These are phyloP conservation scores for Equus quagga DNA, from an alignment of 2,113 vertebrate species.

Conservation along the genomic window DNA sequence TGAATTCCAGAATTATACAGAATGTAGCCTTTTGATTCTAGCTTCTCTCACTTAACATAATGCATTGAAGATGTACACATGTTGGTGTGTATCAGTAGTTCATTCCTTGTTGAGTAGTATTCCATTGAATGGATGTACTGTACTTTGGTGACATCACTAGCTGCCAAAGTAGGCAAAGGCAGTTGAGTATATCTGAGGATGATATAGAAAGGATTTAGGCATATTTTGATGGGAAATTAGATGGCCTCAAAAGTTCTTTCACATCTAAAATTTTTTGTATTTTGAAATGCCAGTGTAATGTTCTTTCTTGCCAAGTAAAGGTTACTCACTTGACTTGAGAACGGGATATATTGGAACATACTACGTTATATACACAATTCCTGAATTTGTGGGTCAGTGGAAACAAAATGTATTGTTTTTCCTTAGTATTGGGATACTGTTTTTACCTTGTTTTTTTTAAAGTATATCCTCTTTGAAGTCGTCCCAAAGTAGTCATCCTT, in stretches of 20 bases:
- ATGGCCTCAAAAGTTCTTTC: conserved; percentile 3
- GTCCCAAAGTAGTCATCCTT: conserved; percentile 3
- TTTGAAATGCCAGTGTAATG: conserved; percentile 5
- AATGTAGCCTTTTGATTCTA: background rate
- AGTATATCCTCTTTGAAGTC: background rate
- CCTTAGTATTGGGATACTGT: background rate
- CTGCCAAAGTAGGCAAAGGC: background rate
- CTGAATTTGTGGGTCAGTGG: background rate
- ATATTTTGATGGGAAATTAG: background rate
- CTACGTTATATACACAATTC: background rate
- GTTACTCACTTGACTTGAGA: conserved; percentile 16
- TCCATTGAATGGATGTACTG: background rate
- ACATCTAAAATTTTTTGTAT: conserved; percentile 32
- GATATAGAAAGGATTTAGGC: background rate
- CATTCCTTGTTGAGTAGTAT: background rate
- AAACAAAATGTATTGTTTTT: conserved; percentile 13
- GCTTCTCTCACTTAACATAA: background rate
- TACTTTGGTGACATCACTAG: background rate
- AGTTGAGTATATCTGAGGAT: background rate
- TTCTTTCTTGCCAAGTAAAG: conserved; percentile 5
- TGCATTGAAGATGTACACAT: background rate
- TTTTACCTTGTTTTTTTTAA: background rate
- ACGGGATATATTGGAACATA: background rate
- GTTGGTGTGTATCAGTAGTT: background rate
- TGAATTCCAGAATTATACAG: background rate